Conservation (phyloP, 2,113 vertebrate species). For the Callospermophilus lateralis region DNA sequence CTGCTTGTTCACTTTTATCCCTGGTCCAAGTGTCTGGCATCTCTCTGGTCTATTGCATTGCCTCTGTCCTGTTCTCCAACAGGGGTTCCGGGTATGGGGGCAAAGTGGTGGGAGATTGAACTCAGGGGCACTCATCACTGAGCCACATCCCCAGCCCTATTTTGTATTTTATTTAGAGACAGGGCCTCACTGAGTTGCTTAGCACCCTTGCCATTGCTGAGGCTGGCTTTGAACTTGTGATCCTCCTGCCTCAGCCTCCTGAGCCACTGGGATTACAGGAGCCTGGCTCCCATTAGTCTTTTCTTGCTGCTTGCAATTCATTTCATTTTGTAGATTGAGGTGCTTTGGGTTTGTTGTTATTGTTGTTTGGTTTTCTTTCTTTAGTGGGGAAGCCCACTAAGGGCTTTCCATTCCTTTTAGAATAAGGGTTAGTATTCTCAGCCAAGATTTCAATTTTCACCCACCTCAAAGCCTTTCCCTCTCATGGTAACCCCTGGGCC, state of each 20-base stretch:
- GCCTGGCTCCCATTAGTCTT: too few species aligned
- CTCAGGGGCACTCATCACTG: too few species aligned
- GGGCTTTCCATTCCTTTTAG: neutral
- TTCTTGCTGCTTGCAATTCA: neutral
- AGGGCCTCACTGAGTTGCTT: too few species aligned
- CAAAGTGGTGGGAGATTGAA: too few species aligned
- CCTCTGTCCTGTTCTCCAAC: neutral
- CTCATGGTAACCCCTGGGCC: fast-evolving
- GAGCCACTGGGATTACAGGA: too few species aligned
- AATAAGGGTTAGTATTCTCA: neutral
- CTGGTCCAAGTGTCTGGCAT: neutral
- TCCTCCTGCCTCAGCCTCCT: too few species aligned
- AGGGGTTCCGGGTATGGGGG: too few species aligned
- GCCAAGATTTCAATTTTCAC: neutral
- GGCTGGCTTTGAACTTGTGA: too few species aligned
- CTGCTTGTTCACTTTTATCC: neutral
- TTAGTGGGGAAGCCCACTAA: neutral
- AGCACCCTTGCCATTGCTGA: too few species aligned
- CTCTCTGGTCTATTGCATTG: neutral
- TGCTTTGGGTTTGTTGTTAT: neutral
- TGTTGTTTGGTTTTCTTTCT: neutral
- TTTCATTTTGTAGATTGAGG: neutral
- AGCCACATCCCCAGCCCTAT: too few species aligned
- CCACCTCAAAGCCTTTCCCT: neutral
- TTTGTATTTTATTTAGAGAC: too few species aligned